These are phyloP conservation scores for Melipona beecheii DNA, from an alignment of 2,888 invertebrate genomes.

Conservation along the genomic window DNA sequence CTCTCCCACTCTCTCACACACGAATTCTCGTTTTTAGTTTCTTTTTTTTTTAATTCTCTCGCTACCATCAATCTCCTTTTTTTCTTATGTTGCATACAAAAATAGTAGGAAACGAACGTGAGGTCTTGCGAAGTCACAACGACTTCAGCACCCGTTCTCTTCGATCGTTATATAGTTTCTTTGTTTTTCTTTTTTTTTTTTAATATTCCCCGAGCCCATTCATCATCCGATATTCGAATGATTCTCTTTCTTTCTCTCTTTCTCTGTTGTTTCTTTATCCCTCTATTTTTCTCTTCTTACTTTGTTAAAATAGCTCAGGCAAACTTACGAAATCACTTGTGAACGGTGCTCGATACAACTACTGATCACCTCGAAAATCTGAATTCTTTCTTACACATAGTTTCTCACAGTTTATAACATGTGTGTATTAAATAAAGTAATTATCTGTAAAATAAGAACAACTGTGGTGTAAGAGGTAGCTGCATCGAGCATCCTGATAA, in stretches of 20 bases:
- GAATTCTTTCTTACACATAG: not conserved
- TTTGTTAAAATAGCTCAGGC: conserved; percentile 45
- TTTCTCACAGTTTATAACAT: not conserved
- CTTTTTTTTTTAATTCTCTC: conserved; percentile 33
- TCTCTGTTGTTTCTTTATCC: not conserved
- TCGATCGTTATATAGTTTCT: conserved; percentile 40
- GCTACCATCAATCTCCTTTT: conserved; percentile 52
- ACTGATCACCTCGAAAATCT: not conserved
- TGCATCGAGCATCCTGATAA: conserved; percentile 30
- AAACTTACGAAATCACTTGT: conserved; percentile 48
- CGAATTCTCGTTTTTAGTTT: conserved; percentile 15
- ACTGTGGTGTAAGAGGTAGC: not conserved
- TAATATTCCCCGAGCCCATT: conserved; percentile 23
- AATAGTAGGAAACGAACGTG: conserved; percentile 72
- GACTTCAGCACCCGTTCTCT: conserved; percentile 62
- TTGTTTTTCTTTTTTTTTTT: not conserved
- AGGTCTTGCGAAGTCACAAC: conserved; percentile 63
- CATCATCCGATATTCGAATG: conserved; percentile 5
- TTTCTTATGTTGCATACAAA: conserved; percentile 66
- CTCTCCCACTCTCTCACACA: conserved; percentile 23
- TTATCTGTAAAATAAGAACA: not conserved
- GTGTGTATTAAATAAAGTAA: not conserved
- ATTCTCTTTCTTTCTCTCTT: conserved; percentile 12
- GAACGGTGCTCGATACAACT: conserved; percentile 16
- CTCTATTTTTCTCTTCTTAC: not conserved